These are phyloP conservation scores for Nothoprocta pentlandii DNA, from an alignment of 2,113 vertebrate species.

Conservation along the genomic window DNA sequence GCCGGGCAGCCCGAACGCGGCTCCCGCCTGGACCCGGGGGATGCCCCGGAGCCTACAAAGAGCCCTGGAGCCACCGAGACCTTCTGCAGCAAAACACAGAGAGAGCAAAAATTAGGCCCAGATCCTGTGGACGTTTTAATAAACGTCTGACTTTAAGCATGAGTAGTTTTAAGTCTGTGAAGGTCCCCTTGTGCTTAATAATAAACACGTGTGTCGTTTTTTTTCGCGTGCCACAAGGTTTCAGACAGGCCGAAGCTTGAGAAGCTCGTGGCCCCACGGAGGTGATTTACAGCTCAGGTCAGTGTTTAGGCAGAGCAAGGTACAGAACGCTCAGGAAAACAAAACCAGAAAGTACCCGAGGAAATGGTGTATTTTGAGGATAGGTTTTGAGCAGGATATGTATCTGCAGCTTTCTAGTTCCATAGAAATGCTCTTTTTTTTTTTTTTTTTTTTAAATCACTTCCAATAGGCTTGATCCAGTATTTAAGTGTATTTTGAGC, in stretches of 20 bases:
- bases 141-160: not conserved
- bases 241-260: conserved; percentile 33
- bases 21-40: not conserved
- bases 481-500: conserved; percentile 18
- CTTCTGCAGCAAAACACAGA: not conserved
- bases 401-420: not conserved
- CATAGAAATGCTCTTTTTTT: not conserved
- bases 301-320: not conserved
- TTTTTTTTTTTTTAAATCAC: not conserved
- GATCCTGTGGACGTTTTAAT: not conserved
- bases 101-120: not conserved
- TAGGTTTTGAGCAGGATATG: not conserved
- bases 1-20: not conserved
- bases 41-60: not conserved
- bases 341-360: conserved; percentile 28
- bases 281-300: conserved; percentile 53
- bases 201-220: conserved; percentile 45
- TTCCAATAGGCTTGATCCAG: not conserved
- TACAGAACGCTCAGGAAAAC: not conserved
- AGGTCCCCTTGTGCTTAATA: conserved; percentile 47
- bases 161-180: conserved; percentile 6
- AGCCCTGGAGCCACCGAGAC: fast-evolving
- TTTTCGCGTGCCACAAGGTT: not conserved
- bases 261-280: not conserved
- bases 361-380: not conserved